phyloP scores from a whole-genome alignment of 2,888 invertebrate genomes.

The Drosophila mettleri region DNA sequence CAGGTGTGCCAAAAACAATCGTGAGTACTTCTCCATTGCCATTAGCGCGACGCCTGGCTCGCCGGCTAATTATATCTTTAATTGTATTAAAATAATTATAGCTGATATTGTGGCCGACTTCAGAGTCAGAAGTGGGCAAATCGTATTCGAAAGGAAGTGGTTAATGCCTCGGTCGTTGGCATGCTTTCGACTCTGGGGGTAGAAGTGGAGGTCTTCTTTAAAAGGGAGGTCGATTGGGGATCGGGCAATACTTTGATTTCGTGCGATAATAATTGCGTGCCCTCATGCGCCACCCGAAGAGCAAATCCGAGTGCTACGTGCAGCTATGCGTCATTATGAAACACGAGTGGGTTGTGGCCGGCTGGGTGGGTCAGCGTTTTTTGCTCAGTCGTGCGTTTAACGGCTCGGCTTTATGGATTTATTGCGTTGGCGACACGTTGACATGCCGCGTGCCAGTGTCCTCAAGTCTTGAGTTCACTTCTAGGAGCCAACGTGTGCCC shows the following conservation, averaged over 20 bases:
- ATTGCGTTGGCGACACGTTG: constrained; percentile 76
- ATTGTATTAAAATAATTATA: constrained; percentile 48
- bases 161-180: constrained; percentile 27
- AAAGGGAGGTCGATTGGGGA: constrained; percentile 7
- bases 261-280: constrained; percentile 77
- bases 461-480: constrained; percentile 34
- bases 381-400: constrained; percentile 60
- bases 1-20: not conserved
- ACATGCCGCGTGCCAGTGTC: constrained; percentile 59
- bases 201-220: not conserved
- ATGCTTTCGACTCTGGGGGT: not conserved
- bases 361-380: constrained; percentile 4
- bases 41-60: not conserved
- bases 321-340: constrained; percentile 64
- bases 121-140: constrained; percentile 16
- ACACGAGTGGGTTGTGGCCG: constrained; percentile 5
- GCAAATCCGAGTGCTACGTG: constrained; percentile 58
- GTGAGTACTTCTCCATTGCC: constrained; percentile 21
- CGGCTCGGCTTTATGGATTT: constrained; percentile 63
- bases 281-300: constrained; percentile 37
- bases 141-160: constrained; percentile 12
- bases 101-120: constrained; percentile 18
- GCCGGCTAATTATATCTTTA: constrained; percentile 42
- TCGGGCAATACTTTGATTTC: constrained; percentile 70
- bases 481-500: constrained; percentile 24